phyloP scores from a whole-genome alignment of 2,888 invertebrate genomes.

The Labia minor region DNA sequence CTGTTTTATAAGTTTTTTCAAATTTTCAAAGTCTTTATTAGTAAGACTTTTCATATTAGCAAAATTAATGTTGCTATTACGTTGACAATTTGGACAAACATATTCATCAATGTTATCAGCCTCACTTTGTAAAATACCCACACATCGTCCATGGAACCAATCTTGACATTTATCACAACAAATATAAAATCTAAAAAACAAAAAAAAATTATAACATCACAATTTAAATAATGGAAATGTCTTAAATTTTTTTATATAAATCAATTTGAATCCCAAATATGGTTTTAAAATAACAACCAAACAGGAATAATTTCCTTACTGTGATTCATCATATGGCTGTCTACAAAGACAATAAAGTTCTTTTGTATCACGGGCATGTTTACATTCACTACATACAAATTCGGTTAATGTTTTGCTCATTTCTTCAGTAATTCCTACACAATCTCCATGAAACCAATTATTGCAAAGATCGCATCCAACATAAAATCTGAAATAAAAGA shows the following conservation, averaged over 20 bases:
- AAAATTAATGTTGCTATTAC: slow-evolving; percentile 76
- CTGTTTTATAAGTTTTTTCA: slow-evolving; percentile 78
- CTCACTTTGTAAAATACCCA: slow-evolving; percentile 86
- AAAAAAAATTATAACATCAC: too few relatives aligned
- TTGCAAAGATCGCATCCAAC: slow-evolving; percentile 95
- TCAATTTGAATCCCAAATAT: neutral
- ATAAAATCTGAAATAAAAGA: slow-evolving; percentile 60
- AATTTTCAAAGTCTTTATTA: slow-evolving; percentile 65
- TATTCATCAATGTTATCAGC: slow-evolving; percentile 94
- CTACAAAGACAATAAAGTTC: slow-evolving; percentile 93
- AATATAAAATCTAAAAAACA: slow-evolving; percentile 80
- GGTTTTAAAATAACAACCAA: neutral
- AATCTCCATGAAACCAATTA: slow-evolving; percentile 98
- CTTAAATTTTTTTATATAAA: slow-evolving; percentile 15
- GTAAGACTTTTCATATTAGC: slow-evolving; percentile 81
- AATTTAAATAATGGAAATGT: slow-evolving; percentile 18
- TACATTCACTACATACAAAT: slow-evolving; percentile 79
- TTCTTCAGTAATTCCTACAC: slow-evolving; percentile 86
- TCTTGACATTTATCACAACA: slow-evolving; percentile 98
- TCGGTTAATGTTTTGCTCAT: slow-evolving; percentile 82
- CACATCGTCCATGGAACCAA: slow-evolving; percentile 98
- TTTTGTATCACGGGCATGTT: slow-evolving; percentile 74
- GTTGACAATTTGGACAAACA: slow-evolving; percentile 90
- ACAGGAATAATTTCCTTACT: slow-evolving; percentile 49
- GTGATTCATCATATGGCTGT: slow-evolving; percentile 93